Percentiles rank a stretch among this genome's conserved stretches.
phyloP scores from a whole-genome alignment of 2,888 invertebrate genomes.

The Lumbricus terrestris region DNA sequence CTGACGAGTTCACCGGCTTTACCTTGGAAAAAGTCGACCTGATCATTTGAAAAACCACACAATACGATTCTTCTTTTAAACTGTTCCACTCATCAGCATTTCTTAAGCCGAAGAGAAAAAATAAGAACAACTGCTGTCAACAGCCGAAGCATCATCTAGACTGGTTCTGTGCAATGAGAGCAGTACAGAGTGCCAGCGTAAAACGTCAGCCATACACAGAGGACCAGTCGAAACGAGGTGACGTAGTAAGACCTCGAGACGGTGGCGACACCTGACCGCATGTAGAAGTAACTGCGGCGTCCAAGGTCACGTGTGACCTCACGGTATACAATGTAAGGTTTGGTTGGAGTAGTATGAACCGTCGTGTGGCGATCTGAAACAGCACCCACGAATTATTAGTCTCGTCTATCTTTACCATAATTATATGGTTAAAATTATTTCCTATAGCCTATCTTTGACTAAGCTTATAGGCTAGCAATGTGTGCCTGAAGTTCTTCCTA shows the following conservation, averaged over 20 bases:
- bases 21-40: not conserved
- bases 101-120: not conserved
- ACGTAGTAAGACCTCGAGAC: not conserved
- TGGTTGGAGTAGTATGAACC: not conserved
- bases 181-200: not conserved
- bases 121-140: not conserved
- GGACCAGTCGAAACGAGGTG: not conserved
- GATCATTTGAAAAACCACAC: not conserved
- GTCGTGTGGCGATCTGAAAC: conserved; percentile 4
- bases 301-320: not conserved
- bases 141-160: not conserved
- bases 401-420: too few species aligned
- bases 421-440: too few species aligned
- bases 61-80: too few species aligned
- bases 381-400: not conserved
- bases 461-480: too few species aligned
- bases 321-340: not conserved
- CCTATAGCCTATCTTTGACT: too few species aligned
- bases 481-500: too few species aligned
- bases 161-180: not conserved
- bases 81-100: not conserved
- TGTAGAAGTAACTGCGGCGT: conserved; percentile 11
- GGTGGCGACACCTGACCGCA: not conserved
- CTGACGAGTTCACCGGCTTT: not conserved
- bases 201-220: not conserved